These are phyloP conservation scores for Exocentrus adspersus DNA, from an alignment of 2,888 invertebrate species.

Conservation along the genomic window DNA sequence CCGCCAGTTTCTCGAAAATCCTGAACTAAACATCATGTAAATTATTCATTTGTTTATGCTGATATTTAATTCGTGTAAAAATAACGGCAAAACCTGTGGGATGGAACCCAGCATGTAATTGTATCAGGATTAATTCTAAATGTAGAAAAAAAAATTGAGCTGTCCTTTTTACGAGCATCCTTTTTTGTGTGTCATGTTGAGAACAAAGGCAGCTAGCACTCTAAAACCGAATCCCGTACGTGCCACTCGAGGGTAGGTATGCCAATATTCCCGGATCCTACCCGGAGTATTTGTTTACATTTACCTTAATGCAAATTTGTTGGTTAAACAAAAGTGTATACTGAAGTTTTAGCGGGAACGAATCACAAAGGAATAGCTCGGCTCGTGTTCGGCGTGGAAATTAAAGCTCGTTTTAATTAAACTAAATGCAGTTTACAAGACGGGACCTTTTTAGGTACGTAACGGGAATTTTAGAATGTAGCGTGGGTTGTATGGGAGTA, in stretches of 20 bases:
- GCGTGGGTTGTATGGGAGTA: too few relatives aligned
- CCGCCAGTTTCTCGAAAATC: too few relatives aligned
- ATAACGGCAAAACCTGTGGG: too few relatives aligned
- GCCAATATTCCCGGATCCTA: not conserved
- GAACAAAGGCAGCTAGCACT: not conserved
- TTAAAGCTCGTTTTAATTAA: not conserved
- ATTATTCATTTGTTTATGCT: too few relatives aligned
- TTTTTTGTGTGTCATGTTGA: not conserved
- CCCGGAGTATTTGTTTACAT: not conserved
- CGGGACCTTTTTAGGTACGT: too few relatives aligned
- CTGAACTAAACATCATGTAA: too few relatives aligned
- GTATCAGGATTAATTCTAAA: too few relatives aligned
- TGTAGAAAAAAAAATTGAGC: too few relatives aligned
- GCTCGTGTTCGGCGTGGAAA: not conserved
- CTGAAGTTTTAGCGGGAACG: not conserved
- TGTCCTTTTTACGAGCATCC: not conserved
- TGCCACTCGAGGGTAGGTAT: not conserved
- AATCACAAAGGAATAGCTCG: not conserved
- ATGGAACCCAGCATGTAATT: too few relatives aligned
- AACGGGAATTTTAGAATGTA: too few relatives aligned
- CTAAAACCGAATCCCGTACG: not conserved
- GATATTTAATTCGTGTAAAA: too few relatives aligned
- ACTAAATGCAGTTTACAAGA: not conserved
- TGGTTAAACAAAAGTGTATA: constrained; percentile 5
- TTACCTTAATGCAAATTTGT: constrained; percentile 7